A percentile compares a stretch with the other conserved stretches of the same genome.
phyloP scores from a whole-genome alignment of 2,113 vertebrate genomes.

The Apaloderma vittatum region DNA sequence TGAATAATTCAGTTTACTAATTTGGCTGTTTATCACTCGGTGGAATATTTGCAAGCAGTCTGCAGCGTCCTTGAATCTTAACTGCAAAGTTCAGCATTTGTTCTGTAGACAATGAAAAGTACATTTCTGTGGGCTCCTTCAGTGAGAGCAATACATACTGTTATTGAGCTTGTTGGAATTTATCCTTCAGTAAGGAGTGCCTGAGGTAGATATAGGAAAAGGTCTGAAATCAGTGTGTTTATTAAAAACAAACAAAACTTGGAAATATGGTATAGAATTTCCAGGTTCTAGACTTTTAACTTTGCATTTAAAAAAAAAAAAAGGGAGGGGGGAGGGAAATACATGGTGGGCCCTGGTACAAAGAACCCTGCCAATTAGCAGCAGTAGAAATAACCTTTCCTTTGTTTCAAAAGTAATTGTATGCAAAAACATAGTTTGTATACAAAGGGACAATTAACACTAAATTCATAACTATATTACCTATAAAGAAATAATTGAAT shows the following conservation, averaged over 20 bases:
- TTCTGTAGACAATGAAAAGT: background rate
- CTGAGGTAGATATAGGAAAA: background rate
- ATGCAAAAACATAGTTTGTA: background rate
- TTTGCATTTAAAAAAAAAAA: background rate
- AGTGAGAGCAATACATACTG: background rate
- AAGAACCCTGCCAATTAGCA: background rate
- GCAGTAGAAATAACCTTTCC: background rate
- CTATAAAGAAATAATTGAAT: background rate
- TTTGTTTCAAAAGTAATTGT: background rate
- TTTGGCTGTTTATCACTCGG: background rate
- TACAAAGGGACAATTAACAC: background rate
- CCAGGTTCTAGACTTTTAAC: background rate
- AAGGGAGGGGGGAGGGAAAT: background rate
- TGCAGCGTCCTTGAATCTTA: background rate
- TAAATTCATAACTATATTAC: background rate
- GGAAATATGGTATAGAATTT: background rate
- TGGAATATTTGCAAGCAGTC: background rate
- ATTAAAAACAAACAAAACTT: background rate
- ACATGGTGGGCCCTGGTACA: background rate
- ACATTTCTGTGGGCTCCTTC: background rate
- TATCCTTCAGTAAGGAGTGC: background rate
- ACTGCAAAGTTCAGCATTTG: background rate
- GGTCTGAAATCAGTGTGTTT: background rate
- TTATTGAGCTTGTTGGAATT: background rate
- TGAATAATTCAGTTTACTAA: slow-evolving; percentile 44